These are phyloP conservation scores for Xanthorhoe spadicearia DNA, from an alignment of 2,888 invertebrate genomes.

Conservation along the genomic window DNA sequence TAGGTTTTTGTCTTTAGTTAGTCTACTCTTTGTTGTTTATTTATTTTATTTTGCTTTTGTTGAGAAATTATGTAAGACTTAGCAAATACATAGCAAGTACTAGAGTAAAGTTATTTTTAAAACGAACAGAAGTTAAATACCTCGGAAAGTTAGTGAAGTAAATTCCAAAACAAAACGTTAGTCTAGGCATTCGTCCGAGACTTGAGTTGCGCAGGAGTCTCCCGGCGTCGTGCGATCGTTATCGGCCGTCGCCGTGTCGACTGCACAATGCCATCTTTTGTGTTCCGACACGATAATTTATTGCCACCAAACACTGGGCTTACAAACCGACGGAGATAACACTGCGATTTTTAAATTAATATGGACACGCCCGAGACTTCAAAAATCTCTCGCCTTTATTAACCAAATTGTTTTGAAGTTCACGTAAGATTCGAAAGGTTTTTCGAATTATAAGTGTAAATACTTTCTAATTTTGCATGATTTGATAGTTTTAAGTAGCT, in stretches of 20 bases:
- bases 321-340: conserved; percentile 70
- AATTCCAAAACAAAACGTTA: conserved; percentile 33
- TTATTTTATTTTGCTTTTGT: neutral
- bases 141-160: conserved; percentile 17
- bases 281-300: conserved; percentile 80
- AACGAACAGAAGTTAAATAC: neutral
- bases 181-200: conserved; percentile 37
- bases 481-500: too few species aligned
- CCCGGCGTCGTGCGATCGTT: conserved; percentile 64
- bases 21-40: neutral
- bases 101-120: too few species aligned
- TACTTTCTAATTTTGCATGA: neutral
- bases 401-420: conserved; percentile 10
- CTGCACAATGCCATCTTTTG: conserved; percentile 81
- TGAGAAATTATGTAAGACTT: neutral
- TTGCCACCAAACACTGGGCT: conserved; percentile 73
- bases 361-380: conserved; percentile 53
- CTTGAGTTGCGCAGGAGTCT: conserved; percentile 46
- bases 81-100: neutral
- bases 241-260: conserved; percentile 79
- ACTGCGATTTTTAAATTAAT: conserved; percentile 66
- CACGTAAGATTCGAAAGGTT: neutral
- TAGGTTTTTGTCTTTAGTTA: neutral
- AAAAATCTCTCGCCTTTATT: conserved; percentile 36
- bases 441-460: too few species aligned